Evolutionary conservation across 2,113 vertebrate genomes (phyloP).

Genomic region (Poecile atricapillus): DNA sequence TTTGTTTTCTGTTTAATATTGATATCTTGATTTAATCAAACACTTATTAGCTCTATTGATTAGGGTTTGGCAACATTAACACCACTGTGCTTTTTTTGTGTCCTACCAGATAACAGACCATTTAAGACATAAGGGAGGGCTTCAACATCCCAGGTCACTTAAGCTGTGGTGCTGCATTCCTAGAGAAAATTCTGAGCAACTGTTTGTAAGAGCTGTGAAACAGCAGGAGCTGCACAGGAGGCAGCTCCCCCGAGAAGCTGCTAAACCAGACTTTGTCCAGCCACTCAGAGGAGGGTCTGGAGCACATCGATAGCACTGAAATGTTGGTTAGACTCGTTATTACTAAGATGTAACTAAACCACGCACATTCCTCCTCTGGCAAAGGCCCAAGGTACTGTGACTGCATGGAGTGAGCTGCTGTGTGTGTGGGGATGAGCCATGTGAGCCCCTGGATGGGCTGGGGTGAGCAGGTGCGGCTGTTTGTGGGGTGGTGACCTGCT

Average conservation of each 20-base stretch:
- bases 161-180: neutral
- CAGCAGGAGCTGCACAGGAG: neutral
- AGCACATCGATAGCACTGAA: accelerated
- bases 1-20: neutral
- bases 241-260: neutral
- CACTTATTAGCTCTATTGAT: neutral
- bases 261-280: neutral
- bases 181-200: neutral
- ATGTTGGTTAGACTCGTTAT: neutral
- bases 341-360: neutral
- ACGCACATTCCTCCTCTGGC: neutral
- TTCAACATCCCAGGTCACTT: neutral
- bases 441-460: neutral
- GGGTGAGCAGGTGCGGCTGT: accelerated
- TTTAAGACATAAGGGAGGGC: neutral
- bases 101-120: neutral
- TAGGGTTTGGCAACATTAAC: neutral
- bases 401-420: neutral
- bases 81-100: neutral
- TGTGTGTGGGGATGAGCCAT: neutral
- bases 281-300: neutral
- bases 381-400: neutral
- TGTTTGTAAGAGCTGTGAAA: neutral
- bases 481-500: neutral
- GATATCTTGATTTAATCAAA: neutral